phyloP scores from a whole-genome alignment of 2,113 vertebrate species.

The Leptosomus discolor region DNA sequence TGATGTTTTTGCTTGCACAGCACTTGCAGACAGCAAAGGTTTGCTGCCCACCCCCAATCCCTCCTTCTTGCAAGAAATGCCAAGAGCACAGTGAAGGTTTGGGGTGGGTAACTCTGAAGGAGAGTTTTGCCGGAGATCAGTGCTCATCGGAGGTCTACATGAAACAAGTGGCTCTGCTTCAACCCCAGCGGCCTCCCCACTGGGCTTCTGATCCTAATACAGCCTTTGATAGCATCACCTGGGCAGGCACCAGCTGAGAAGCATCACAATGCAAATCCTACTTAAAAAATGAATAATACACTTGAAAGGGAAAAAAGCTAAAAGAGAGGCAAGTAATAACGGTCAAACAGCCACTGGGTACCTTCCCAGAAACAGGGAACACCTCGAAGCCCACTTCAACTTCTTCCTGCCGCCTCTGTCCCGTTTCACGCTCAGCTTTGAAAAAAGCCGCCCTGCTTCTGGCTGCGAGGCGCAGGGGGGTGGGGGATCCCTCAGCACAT shows the following conservation, averaged over 20 bases:
- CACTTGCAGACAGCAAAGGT: neutral
- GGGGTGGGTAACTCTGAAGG: neutral
- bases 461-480: neutral
- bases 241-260: neutral
- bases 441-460: neutral
- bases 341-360: too few species aligned
- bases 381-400: neutral
- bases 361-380: neutral
- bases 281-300: neutral
- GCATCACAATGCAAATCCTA: neutral
- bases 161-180: neutral
- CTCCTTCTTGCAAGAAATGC: neutral
- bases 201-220: neutral
- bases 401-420: neutral
- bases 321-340: neutral
- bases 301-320: neutral
- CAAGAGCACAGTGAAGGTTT: neutral
- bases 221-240: neutral
- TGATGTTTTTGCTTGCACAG: neutral
- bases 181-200: neutral
- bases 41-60: neutral
- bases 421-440: neutral
- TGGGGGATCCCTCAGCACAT: neutral
- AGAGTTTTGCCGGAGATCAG: neutral
- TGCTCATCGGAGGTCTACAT: accelerated